Evolutionary conservation across 2,888 invertebrate species (phyloP).

Genomic region (Andrena marginata): DNA sequence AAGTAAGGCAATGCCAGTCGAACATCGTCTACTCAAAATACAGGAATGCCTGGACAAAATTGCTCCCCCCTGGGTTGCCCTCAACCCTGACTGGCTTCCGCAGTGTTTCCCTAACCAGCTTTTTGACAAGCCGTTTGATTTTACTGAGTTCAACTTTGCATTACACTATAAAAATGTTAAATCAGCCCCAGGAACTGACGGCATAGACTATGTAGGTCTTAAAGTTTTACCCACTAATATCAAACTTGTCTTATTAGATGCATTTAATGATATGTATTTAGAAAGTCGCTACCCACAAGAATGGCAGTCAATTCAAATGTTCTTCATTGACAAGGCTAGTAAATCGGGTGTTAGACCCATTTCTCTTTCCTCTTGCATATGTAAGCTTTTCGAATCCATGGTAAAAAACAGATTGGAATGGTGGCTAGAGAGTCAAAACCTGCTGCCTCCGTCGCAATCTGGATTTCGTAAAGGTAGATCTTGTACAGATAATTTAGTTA

Average conservation of each 20-base stretch:
- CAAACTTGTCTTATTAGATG: constrained; percentile 1
- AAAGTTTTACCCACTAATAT: neutral
- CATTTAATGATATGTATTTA: neutral
- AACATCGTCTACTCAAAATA: neutral
- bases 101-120: neutral
- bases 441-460: neutral
- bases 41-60: constrained; percentile 13
- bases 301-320: neutral
- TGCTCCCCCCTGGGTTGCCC: constrained; percentile 5
- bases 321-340: neutral
- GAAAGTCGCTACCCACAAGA: neutral
- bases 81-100: neutral
- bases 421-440: neutral
- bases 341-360: neutral
- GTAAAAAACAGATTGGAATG: constrained; percentile 9
- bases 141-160: too few relatives aligned
- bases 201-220: neutral
- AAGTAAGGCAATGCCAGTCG: neutral
- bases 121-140: neutral
- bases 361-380: neutral
- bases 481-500: constrained; percentile 3
- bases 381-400: constrained; percentile 11
- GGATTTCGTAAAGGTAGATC: constrained; percentile 16
- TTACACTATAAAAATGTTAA: too few relatives aligned
- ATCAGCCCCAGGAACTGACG: too few relatives aligned